Base-by-base conservation (phyloP, 2,888 invertebrate genomes). In the Dioctria linearis region DNA sequence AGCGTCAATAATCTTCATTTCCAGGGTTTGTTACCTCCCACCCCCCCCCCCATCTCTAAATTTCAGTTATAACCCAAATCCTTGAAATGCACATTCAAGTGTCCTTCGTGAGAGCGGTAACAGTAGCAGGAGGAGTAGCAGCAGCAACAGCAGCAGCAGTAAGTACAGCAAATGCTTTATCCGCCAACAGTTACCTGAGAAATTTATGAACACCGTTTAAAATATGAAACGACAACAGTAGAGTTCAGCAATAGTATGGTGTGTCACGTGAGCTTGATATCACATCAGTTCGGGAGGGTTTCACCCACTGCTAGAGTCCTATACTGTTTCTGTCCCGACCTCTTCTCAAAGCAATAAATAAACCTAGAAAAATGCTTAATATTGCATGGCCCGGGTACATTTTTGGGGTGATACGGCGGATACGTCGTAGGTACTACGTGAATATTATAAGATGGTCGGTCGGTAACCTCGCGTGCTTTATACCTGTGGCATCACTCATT, bases 401-500 rank as follows among this genome's bases (percentile, higher is more conserved):
- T 76, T 76, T 49, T 37, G 63, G 76, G 63, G 63, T 57, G 63
- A 63, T 63, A 76, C 49, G 46, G 25, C 25, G 25, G 25, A 25
- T 25, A 25, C 25, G 25, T 25, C 25, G 25, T 25, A 25, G 25
- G 25, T 25, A 25, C 25, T 25, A 25, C 25, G 25, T 25, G 25
- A 2, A 25, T 25, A 25, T 25, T 25, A 25, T 40, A 42, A 49
- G 63, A 54, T 40, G 46, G 39, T 49, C 71, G 78, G 81, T 81
- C 71, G 73, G 63, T 73, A 81, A 78, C 81, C 81, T 81, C 81
- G 81, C 79, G 81, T 81, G 81, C 54, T 81, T 25, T 25, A 25
- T 79, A 76, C 81, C 79, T 73, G 78, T 81, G 78, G 81, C 81
- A 81, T 81, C 81, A 81, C 79, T 81, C 81, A 81, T 81, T 78